Conservation (phyloP, 2,888 invertebrate genomes). For the Carpatolechia fugitivella region DNA sequence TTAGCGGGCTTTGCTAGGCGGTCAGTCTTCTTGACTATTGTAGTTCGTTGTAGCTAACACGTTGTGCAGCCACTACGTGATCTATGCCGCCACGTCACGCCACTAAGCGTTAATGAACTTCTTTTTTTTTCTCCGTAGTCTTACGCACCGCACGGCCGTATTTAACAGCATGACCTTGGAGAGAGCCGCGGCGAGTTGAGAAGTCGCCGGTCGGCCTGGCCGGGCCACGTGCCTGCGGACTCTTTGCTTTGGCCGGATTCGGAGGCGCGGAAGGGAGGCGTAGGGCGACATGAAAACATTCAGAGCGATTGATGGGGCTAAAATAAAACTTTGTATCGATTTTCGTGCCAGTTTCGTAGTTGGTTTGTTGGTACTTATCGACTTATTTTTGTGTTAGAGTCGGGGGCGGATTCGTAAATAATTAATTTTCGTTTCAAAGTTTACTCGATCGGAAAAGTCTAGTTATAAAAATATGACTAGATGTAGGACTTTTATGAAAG, state of each 20-base stretch:
- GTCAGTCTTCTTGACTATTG: too few species aligned
- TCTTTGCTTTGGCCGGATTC: slow-evolving; percentile 34
- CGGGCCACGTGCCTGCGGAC: slow-evolving; percentile 26
- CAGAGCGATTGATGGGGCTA: neutral
- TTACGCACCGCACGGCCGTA: slow-evolving; percentile 60
- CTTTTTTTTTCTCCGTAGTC: slow-evolving; percentile 51
- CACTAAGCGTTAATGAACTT: neutral
- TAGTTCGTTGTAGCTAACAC: neutral
- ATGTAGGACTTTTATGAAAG: too few species aligned
- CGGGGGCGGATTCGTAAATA: too few species aligned
- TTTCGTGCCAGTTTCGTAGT: neutral
- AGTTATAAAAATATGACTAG: too few species aligned
- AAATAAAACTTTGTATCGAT: neutral
- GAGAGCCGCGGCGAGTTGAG: slow-evolving; percentile 46
- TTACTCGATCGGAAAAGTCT: too few species aligned
- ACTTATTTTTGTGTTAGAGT: too few species aligned
- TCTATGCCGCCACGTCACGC: neutral
- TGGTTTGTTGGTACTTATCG: neutral
- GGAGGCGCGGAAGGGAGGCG: slow-evolving; percentile 57
- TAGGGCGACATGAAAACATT: slow-evolving; percentile 30
- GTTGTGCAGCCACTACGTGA: neutral
- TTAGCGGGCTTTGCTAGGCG: too few species aligned
- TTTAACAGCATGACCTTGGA: slow-evolving; percentile 55
- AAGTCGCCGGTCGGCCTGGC: slow-evolving; percentile 38
- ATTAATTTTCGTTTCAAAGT: too few species aligned